These are phyloP conservation scores for Ciona savignyi DNA, from an alignment of 23 tunicate genomes.

Conservation along the genomic window DNA sequence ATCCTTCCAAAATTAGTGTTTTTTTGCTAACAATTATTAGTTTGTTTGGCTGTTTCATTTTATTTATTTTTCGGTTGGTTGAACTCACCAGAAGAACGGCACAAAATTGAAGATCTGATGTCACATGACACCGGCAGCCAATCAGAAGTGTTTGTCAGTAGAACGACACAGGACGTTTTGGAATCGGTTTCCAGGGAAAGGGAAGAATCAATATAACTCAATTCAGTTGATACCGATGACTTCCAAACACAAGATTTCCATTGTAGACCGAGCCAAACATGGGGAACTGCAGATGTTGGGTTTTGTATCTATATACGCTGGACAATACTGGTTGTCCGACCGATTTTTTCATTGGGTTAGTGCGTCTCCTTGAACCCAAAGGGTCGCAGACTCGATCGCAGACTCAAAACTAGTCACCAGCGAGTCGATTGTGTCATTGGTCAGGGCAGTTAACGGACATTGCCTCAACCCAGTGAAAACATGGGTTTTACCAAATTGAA, in stretches of 20 bases:
- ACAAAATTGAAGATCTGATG: background rate
- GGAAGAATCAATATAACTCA: background rate
- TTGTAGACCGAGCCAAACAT: background rate
- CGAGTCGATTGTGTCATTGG: no score
- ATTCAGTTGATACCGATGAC: background rate
- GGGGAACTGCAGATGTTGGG: background rate
- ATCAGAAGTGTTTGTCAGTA: background rate
- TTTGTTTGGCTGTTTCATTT: no score
- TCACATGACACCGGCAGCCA: background rate
- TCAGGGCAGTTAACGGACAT: no score
- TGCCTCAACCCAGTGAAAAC: no score
- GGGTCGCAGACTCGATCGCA: no score
- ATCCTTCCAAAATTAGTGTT: no score
- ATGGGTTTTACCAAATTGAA: background rate
- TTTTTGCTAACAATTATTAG: no score
- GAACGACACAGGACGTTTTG: background rate
- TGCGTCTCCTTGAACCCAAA: no score
- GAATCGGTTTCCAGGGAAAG: background rate
- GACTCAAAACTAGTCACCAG: background rate
- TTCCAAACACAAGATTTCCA: background rate
- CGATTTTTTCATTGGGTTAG: no score
- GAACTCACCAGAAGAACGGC: background rate
- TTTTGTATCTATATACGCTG: no score
- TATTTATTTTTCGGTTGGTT: no score
- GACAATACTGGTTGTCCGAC: background rate